Percentiles rank a stretch among this genome's conserved stretches.
Evolutionary conservation across 2,888 invertebrate genomes (phyloP).

Genomic region (Neria commutata): DNA sequence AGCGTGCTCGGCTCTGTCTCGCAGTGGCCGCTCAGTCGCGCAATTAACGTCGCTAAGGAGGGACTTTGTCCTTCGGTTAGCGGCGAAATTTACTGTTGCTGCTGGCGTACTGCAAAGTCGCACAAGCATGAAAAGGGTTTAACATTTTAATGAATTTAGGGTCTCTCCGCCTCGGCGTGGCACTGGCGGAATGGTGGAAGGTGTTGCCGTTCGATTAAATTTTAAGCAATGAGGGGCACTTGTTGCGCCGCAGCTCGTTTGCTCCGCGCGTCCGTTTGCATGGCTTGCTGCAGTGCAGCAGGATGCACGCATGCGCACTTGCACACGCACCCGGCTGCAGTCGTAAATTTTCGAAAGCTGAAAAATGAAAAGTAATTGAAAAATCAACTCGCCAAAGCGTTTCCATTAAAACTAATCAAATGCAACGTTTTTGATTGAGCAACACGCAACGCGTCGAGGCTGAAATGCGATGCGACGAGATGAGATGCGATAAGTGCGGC

Average conservation of each 20-base stretch:
- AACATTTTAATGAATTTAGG: constrained; percentile 31
- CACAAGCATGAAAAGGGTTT: constrained; percentile 36
- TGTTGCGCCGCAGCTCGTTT: not conserved
- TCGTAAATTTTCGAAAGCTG: too few species aligned
- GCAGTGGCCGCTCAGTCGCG: not conserved
- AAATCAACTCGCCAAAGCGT: constrained; percentile 13
- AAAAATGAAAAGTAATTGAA: constrained; percentile 13
- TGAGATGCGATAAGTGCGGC: too few species aligned
- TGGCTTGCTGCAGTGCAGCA: too few species aligned
- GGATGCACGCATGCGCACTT: too few species aligned
- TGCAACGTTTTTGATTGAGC: constrained; percentile 5
- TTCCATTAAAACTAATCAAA: constrained; percentile 17
- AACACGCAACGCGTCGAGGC: too few species aligned
- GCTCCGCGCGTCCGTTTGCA: not conserved
- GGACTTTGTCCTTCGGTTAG: constrained; percentile 15
- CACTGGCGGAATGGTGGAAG: not conserved
- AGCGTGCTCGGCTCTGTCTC: not conserved
- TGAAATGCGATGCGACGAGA: too few species aligned
- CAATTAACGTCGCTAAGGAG: constrained; percentile 11
- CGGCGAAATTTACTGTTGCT: not conserved
- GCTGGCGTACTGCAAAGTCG: not conserved
- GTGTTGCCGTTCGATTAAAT: not conserved
- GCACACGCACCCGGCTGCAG: too few species aligned
- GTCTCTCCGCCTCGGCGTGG: too few species aligned
- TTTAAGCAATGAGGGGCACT: not conserved